Evolutionary conservation across 2,113 vertebrate genomes (phyloP).

Genomic region (Eulacestoma nigropectus): DNA sequence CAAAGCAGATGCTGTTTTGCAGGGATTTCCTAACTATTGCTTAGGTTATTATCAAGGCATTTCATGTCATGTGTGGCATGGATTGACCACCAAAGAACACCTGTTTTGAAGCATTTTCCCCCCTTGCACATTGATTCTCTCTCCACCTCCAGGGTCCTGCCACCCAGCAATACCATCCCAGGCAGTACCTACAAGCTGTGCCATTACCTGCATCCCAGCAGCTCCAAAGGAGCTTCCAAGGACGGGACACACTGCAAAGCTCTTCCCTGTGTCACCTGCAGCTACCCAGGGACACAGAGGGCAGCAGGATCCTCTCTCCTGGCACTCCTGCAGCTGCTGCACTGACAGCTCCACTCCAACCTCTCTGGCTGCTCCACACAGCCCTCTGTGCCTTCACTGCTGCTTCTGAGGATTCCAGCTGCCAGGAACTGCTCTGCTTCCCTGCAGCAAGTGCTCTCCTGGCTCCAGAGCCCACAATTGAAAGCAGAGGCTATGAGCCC

Average conservation of each 20-base stretch:
- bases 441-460: background rate
- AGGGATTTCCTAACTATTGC: background rate
- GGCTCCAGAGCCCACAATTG: background rate
- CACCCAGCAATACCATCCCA: background rate
- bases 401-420: background rate
- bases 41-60: background rate
- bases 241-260: background rate
- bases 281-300: background rate
- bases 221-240: background rate
- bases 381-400: background rate
- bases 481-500: background rate
- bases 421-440: background rate
- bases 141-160: background rate
- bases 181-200: background rate
- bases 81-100: background rate
- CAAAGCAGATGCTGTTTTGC: background rate
- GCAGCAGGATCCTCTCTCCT: background rate
- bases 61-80: fast-evolving
- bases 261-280: background rate
- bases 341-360: background rate
- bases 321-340: background rate
- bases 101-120: background rate
- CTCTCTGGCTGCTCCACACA: background rate
- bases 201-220: background rate
- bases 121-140: background rate